Base-by-base conservation (phyloP, 2,113 vertebrate genomes). In the Peucedramus taeniatus region DNA sequence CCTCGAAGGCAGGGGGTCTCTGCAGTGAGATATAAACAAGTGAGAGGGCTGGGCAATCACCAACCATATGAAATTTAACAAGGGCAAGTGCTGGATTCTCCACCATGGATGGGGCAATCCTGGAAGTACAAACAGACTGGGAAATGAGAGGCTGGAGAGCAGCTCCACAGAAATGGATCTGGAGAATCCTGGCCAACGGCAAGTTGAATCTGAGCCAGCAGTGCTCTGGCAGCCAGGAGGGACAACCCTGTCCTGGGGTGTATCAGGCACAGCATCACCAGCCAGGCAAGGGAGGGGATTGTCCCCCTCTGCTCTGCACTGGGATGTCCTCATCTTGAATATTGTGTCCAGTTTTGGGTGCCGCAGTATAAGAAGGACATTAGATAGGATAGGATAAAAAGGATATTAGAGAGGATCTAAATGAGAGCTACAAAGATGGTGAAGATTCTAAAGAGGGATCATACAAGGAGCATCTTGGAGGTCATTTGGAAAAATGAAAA, bases 241-340 rank as follows among this genome's bases (percentile, higher is more conserved):
- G 20, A 24, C 61, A 82, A 0, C 1, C 3, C 0, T 66, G 28
- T 6, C 23, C 39, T n/a, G 16, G 24, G 33, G 8, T 0, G 6
- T 39, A 45, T 75, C 45, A 66, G 68, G 44, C 19, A 20, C 44
- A 66, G 33, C 44, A 39, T 21, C 1, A 0, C 17, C 59, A 74
- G 77, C 44, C 0, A 0, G 37, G n/a, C 19, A 44, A 74, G 69
- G 39, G 37, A 24, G 28, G 23, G 11, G 13, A 59, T 42, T 74
- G 69, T 59, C 33, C 44, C 0, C 0, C 57, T 31, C 30, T 56
- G 21, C 37, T 74, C 77, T 66, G 56, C 9, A 4, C n/a, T 56
- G 22, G 27, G 13, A 35, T 1, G 0, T 42, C 50, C 19, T 59
- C 44, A 44, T 7, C 69, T 74, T 28, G 23, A 45, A 11, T 51